phyloP scores from a whole-genome alignment of 2,113 vertebrate genomes.

The Callipepla californica region DNA sequence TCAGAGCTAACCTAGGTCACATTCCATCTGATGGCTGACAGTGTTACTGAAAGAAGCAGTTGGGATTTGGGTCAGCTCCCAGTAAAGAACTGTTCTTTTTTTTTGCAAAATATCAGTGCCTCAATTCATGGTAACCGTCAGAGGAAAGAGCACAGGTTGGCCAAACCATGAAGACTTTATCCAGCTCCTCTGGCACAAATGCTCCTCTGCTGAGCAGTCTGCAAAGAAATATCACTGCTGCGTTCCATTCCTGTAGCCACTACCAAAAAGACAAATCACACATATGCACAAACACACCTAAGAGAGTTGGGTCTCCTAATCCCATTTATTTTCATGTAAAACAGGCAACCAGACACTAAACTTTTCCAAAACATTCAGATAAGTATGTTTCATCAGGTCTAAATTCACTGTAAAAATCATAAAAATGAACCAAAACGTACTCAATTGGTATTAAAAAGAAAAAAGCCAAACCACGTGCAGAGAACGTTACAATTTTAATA shows the following conservation, averaged over 20 bases:
- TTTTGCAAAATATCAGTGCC: conserved; percentile 4
- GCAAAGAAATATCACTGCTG: neutral
- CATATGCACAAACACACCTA: neutral
- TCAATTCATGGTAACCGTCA: neutral
- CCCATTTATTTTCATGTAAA: neutral
- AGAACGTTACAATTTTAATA: neutral
- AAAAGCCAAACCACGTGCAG: neutral
- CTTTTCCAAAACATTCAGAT: neutral
- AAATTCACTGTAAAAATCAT: neutral
- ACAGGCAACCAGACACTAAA: neutral
- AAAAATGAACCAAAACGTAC: neutral
- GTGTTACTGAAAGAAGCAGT: neutral
- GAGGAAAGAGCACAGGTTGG: neutral
- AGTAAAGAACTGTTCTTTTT: neutral
- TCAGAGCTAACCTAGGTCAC: neutral
- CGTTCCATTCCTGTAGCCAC: neutral
- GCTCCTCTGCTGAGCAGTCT: neutral
- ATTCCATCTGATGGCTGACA: conserved; percentile 10
- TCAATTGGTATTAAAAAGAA: neutral
- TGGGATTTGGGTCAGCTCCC: conserved; percentile 8
- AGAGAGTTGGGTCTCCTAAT: neutral
- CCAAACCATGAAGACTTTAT: neutral
- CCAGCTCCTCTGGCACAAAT: neutral
- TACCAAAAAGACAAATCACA: neutral
- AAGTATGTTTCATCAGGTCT: neutral